Evolutionary conservation across 2,797 vertebrate genomes (phyloP).

Genomic region (Iguana delicatissima): DNA sequence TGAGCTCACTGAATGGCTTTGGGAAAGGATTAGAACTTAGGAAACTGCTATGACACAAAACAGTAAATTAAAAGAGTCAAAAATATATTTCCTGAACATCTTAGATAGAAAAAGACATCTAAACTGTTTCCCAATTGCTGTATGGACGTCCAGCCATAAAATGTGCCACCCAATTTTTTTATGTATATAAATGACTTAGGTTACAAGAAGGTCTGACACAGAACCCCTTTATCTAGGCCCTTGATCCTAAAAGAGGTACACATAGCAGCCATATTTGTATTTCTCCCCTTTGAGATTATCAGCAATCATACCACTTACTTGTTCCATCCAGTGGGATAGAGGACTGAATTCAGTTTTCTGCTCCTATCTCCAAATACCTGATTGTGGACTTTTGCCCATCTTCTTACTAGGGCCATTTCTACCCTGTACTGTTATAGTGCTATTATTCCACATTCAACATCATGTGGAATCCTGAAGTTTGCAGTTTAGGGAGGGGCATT

Average conservation of each 20-base stretch:
- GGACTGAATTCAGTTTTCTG: not conserved
- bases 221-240: not conserved
- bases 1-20: not conserved
- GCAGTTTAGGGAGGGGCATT: no score
- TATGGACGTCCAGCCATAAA: not conserved
- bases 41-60: not conserved
- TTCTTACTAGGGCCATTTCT: not conserved
- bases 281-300: not conserved
- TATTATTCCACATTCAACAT: no score
- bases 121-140: not conserved
- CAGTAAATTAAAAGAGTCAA: not conserved
- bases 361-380: not conserved
- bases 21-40: not conserved
- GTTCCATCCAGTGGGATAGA: not conserved
- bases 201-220: not conserved
- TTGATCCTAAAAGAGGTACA: not conserved
- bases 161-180: not conserved
- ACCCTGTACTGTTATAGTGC: no score
- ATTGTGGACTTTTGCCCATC: not conserved
- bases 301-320: not conserved
- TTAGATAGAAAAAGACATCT: not conserved
- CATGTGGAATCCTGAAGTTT: no score
- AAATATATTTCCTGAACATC: not conserved
- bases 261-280: not conserved
- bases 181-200: not conserved